Conservation (phyloP, 2,113 vertebrate species). For the Heterotilapia buettikoferi region DNA sequence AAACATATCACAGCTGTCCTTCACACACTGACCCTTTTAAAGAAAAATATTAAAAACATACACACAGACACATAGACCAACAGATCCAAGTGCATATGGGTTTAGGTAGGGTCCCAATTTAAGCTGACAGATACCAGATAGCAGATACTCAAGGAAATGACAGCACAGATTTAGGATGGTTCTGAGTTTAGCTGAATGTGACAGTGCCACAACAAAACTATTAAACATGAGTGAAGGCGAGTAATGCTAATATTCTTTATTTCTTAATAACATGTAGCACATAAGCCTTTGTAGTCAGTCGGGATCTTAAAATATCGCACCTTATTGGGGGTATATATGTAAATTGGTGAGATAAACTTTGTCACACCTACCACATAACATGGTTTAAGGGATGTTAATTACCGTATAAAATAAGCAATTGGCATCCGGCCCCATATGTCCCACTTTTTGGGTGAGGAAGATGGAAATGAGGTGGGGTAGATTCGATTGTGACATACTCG, state of each 20-base stretch:
- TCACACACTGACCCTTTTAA: not conserved
- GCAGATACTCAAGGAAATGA: slow-evolving; percentile 20
- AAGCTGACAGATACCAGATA: slow-evolving; percentile 40
- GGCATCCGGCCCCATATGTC: slow-evolving; percentile 66
- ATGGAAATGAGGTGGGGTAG: slow-evolving; percentile 62
- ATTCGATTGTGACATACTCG: slow-evolving; percentile 59
- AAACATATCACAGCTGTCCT: not conserved
- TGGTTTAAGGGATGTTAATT: slow-evolving; percentile 66
- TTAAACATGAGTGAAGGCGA: slow-evolving; percentile 1
- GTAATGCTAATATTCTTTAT: slow-evolving; percentile 10
- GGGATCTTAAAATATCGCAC: slow-evolving; percentile 27
- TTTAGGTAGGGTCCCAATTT: slow-evolving; percentile 6
- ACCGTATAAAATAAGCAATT: slow-evolving; percentile 76
- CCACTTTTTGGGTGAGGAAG: slow-evolving; percentile 43
- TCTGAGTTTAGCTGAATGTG: slow-evolving; percentile 26
- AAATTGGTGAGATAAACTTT: slow-evolving; percentile 55
- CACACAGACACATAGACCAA: not conserved
- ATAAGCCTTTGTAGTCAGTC: not conserved
- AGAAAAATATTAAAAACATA: not conserved
- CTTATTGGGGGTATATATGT: slow-evolving; percentile 28
- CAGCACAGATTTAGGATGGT: slow-evolving; percentile 9
- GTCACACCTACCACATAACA: slow-evolving; percentile 62
- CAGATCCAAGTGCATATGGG: not conserved
- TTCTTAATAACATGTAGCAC: slow-evolving; percentile 1
- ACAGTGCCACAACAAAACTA: slow-evolving; percentile 19